phyloP scores from a whole-genome alignment of 1,140 invertebrate species.

The Orius insidiosus region DNA sequence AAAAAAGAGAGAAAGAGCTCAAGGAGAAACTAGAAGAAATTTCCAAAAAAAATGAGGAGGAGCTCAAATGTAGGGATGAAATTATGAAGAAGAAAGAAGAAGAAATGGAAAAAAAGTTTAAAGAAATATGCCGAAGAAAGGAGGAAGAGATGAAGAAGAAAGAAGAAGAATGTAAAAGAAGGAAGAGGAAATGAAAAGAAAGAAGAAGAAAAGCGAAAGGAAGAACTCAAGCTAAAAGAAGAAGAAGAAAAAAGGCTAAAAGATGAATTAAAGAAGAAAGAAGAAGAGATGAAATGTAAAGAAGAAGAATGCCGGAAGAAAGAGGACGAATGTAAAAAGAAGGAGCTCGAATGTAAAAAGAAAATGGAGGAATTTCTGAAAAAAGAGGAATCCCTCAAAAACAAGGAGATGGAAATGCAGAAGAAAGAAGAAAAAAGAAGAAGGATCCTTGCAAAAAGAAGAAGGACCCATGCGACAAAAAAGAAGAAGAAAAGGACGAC shows the following conservation, averaged over 20 bases:
- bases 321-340: no score
- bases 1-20: neutral
- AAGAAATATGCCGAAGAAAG: neutral
- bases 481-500: constrained; percentile 3
- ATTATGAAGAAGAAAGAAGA: neutral
- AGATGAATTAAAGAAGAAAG: neutral
- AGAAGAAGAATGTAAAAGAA: neutral
- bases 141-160: neutral
- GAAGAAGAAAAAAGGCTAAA: neutral
- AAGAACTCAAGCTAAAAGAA: no score
- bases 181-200: no score
- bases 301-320: neutral
- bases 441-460: constrained; percentile 5
- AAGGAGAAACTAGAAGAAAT: neutral
- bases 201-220: no score
- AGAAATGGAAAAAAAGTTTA: neutral
- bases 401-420: neutral
- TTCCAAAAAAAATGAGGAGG: neutral
- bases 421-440: constrained; percentile 2
- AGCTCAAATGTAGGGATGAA: neutral
- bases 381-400: neutral
- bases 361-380: no score
- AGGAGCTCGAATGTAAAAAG: no score
- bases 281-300: neutral
- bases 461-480: constrained; percentile 5